Conservation (phyloP, 2,113 vertebrate species). For the Thymallus thymallus region DNA sequence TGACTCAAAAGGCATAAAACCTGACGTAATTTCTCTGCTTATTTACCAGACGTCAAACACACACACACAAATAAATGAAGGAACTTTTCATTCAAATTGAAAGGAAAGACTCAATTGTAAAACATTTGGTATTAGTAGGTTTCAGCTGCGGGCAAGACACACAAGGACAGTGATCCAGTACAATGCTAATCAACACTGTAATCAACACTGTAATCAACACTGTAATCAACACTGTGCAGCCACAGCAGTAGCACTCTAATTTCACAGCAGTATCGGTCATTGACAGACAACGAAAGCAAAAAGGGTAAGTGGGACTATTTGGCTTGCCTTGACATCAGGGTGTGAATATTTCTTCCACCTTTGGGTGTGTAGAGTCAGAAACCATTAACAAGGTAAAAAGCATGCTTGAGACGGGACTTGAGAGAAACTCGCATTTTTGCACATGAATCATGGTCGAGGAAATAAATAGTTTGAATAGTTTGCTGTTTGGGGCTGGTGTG, state of each 20-base stretch:
- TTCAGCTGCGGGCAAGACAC: background rate
- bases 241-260: background rate
- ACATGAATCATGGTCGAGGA: background rate
- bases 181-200: background rate
- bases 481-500: background rate
- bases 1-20: background rate
- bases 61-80: background rate
- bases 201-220: no score
- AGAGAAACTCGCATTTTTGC: background rate
- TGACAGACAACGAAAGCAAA: background rate
- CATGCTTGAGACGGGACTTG: background rate
- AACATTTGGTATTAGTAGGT: background rate
- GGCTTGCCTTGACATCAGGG: background rate
- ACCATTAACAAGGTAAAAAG: background rate
- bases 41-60: background rate
- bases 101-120: background rate
- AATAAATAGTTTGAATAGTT: background rate
- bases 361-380: background rate
- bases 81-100: background rate
- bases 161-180: background rate
- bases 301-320: background rate
- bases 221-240: background rate
- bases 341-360: background rate
- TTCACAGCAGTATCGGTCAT: background rate
- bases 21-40: background rate